phyloP scores from a whole-genome alignment of 2,888 invertebrate genomes.

The Dryadula phaetusa region DNA sequence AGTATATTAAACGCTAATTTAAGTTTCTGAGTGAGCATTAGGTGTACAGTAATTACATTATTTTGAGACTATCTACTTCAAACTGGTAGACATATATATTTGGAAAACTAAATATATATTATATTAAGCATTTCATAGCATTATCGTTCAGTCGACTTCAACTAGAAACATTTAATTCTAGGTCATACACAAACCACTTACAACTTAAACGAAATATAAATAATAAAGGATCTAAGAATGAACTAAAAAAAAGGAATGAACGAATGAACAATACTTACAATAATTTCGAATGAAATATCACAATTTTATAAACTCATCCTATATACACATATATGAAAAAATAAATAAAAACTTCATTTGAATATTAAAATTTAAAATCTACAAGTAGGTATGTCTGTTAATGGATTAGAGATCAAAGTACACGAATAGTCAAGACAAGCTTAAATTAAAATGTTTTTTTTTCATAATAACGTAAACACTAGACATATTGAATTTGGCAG shows the following conservation, averaged over 20 bases:
- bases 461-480: neutral
- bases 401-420: conserved; percentile 15
- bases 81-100: too few species aligned
- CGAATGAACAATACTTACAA: conserved; percentile 18
- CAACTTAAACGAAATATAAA: neutral
- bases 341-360: neutral
- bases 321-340: conserved; percentile 23
- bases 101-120: neutral
- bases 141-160: neutral
- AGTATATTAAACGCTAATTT: neutral
- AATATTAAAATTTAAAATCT: neutral
- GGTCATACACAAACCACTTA: neutral
- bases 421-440: neutral
- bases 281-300: conserved; percentile 35
- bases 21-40: too few species aligned
- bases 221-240: conserved; percentile 27
- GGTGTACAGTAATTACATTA: too few species aligned
- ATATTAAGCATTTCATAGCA: neutral
- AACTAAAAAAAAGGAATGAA: conserved; percentile 37
- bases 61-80: too few species aligned
- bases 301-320: conserved; percentile 33
- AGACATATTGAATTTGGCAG: neutral
- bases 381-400: neutral
- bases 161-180: neutral
- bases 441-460: conserved; percentile 5